Percentiles rank a stretch among this genome's conserved stretches.
phyloP scores from a whole-genome alignment of 1,140 invertebrate genomes.

The Saccostrea echinata region DNA sequence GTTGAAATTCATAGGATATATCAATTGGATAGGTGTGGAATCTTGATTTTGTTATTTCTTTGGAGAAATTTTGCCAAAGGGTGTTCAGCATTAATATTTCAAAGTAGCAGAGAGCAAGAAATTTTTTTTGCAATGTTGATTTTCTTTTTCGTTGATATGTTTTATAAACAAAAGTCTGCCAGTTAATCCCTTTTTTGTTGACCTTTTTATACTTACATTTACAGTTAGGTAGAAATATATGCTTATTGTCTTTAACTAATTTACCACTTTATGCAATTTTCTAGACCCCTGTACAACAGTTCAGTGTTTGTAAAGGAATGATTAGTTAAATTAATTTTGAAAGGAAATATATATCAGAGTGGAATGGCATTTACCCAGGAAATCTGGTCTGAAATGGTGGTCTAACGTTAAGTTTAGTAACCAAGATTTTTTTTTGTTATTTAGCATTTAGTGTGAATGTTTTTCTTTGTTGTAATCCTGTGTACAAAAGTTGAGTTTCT shows the following conservation, averaged over 20 bases:
- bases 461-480: constrained; percentile 32
- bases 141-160: constrained; percentile 15
- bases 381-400: constrained; percentile 24
- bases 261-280: constrained; percentile 29
- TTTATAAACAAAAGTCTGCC: constrained; percentile 36
- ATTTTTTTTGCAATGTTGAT: constrained; percentile 30
- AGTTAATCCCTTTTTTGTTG: constrained; percentile 34
- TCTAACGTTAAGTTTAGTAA: constrained; percentile 8
- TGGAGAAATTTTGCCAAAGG: constrained; percentile 21
- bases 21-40: not conserved
- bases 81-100: constrained; percentile 34
- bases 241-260: constrained; percentile 19
- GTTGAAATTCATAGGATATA: not conserved
- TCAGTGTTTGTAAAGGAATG: not conserved
- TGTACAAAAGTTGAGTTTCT: constrained; percentile 37
- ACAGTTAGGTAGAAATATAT: constrained; percentile 20
- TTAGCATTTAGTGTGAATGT: constrained; percentile 53
- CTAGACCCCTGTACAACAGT: constrained; percentile 22
- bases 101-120: constrained; percentile 15
- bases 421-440: constrained; percentile 45
- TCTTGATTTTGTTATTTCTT: constrained; percentile 15
- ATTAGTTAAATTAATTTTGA: not conserved
- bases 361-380: constrained; percentile 26
- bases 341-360: not conserved
- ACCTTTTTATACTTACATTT: constrained; percentile 31